Evolutionary conservation across 2,113 vertebrate genomes (phyloP), one percentile per base, ranked within the genome.

Genomic region (Sebastes fasciatus): DNA sequence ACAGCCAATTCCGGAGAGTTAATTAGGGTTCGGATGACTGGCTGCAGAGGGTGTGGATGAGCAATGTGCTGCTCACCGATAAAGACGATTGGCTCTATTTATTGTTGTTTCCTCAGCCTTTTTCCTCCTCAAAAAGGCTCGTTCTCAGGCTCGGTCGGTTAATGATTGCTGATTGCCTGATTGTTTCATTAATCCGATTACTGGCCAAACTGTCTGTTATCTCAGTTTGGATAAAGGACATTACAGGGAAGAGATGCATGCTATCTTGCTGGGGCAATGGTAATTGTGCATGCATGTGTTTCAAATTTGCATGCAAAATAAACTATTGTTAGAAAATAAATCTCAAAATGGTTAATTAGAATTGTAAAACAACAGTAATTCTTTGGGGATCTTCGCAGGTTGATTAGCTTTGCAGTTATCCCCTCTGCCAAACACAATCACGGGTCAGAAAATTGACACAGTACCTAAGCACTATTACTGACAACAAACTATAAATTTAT

Each of bases 11-110:
- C 87, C 85, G 85, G 75, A 74, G 86, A 91, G 91, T 90, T 93
- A 93, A 94, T 94, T 93, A 92, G 74, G 77, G 89, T 86, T 90
- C 3, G 74, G 83, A 86, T 88, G 89, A 88, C 79, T 86, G 89
- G 79, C 87, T 88, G 91, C 89, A 84, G 85, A 88, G 75, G 74
- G 85, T 83, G 69, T 74, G 79, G 88, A 91, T 90, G 91, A 91
- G 91, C 92, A 93, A 93, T 91, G 89, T 93, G 93, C 82, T 81
- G 70, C 85, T 85, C 45, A 42, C 87, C 64, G 92, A 94, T 94
- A 93, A 93, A 92, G 89, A 79, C 73, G 70, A 89, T 83, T 92
- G 80, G 90, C 80, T 80, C 67, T 73, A 68, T 87, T 91, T 92
- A 83, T 89, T 87, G 86, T 88, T 80, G 88, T 91, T 88, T 91